Conservation (phyloP, 2,888 invertebrate genomes). For the Amphipyra tragopoginis region DNA sequence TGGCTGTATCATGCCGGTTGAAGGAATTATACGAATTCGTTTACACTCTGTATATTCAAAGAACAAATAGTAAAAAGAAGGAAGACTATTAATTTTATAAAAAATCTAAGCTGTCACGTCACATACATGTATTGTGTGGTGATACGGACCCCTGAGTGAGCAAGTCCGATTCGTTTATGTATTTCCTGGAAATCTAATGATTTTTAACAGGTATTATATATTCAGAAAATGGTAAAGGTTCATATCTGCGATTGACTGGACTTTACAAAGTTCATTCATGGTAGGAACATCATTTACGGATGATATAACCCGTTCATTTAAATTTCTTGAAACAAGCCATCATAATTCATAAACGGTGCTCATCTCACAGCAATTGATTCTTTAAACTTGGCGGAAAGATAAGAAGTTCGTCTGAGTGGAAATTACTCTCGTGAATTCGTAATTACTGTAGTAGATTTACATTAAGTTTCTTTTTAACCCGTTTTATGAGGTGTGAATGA, state of each 20-base stretch:
- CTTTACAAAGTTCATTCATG: constrained; percentile 5
- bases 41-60: too few species aligned
- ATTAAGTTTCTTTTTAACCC: not conserved
- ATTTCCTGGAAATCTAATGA: too few species aligned
- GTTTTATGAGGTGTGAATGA: constrained; percentile 3
- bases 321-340: constrained; percentile 14
- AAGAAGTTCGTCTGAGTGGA: constrained; percentile 26
- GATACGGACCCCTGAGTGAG: too few species aligned
- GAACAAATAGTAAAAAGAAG: too few species aligned
- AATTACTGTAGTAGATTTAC: constrained; percentile 1
- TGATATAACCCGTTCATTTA: constrained; percentile 23
- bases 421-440: constrained; percentile 6
- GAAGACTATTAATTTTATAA: too few species aligned
- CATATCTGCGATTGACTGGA: constrained; percentile 1
- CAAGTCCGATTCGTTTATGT: too few species aligned
- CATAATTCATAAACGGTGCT: constrained; percentile 13
- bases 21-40: too few species aligned
- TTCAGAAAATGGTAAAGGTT: too few species aligned
- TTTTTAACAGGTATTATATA: too few species aligned
- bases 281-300: constrained; percentile 13
- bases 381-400: constrained; percentile 42
- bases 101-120: too few species aligned
- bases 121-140: too few species aligned
- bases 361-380: constrained; percentile 45
- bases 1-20: too few species aligned